phyloP scores from a whole-genome alignment of 2,888 invertebrate genomes.

The Eilema depressum region DNA sequence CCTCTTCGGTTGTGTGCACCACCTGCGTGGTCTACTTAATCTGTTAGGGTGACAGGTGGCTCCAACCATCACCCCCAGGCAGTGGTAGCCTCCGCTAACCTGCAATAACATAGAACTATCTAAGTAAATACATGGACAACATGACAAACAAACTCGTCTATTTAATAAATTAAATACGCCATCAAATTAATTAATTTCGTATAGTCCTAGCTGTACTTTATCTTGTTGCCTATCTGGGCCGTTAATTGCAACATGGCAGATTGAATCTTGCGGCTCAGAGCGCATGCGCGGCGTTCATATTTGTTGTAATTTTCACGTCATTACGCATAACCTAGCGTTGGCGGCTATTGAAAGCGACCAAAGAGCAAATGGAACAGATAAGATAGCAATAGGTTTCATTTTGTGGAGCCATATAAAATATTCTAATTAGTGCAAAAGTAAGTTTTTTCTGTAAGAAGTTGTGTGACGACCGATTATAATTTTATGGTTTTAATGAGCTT shows the following conservation, averaged over 20 bases:
- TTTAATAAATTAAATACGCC: conserved; percentile 22
- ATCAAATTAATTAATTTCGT: conserved; percentile 44
- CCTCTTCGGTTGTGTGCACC: no score
- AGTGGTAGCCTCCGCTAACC: no score
- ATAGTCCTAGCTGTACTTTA: conserved; percentile 40
- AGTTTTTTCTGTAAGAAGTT: not conserved
- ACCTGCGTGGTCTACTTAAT: no score
- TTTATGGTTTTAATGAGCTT: not conserved
- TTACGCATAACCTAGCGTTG: conserved; percentile 68
- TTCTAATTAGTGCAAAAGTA: no score
- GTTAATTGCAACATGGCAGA: conserved; percentile 64
- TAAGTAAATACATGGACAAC: conserved; percentile 1
- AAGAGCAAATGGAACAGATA: conserved; percentile 62
- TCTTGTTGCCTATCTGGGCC: conserved; percentile 48
- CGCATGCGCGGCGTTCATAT: conserved; percentile 62
- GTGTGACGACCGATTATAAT: not conserved
- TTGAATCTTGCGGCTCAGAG: conserved; percentile 70
- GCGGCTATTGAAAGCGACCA: conserved; percentile 73
- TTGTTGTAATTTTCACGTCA: conserved; percentile 82
- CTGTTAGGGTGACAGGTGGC: no score
- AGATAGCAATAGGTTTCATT: conserved; percentile 22
- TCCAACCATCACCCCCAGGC: no score
- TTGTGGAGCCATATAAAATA: not conserved
- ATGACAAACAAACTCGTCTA: conserved; percentile 4
- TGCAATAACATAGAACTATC: not conserved